A percentile compares a stretch with the other conserved stretches of the same genome.
Conservation (phyloP, 2,113 vertebrate genomes). For the Archilochus colubris region DNA sequence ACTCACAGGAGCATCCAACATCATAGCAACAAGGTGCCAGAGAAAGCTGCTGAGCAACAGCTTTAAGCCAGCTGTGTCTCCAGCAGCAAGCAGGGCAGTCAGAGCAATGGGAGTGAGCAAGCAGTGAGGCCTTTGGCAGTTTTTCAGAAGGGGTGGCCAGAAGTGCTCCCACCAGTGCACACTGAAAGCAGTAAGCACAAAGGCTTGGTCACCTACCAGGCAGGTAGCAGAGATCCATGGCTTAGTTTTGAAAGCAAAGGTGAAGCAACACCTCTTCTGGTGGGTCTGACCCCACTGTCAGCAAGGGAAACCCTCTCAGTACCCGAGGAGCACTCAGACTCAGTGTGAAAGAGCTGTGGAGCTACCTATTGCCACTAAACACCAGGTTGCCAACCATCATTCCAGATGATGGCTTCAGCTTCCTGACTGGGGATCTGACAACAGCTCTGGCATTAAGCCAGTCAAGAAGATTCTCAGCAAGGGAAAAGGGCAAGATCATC, state of each 20-base stretch:
- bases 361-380: background rate
- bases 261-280: background rate
- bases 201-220: background rate
- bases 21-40: background rate
- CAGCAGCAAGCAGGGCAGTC: background rate
- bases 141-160: background rate
- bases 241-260: background rate
- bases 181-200: background rate
- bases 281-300: background rate
- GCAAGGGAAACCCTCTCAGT: background rate
- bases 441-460: background rate
- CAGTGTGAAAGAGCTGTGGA: background rate
- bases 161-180: background rate
- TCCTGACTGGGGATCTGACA: background rate
- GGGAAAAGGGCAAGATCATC: background rate
- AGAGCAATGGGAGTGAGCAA: background rate
- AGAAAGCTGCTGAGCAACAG: background rate
- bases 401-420: background rate
- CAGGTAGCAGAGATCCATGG: background rate
- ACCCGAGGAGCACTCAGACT: background rate
- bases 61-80: background rate
- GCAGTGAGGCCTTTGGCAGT: background rate
- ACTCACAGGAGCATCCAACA: background rate
- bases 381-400: background rate
- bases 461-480: background rate